Conservation (phyloP, 37 sponge, comb jelly and placozoan species). For the Beroe forskalii region DNA sequence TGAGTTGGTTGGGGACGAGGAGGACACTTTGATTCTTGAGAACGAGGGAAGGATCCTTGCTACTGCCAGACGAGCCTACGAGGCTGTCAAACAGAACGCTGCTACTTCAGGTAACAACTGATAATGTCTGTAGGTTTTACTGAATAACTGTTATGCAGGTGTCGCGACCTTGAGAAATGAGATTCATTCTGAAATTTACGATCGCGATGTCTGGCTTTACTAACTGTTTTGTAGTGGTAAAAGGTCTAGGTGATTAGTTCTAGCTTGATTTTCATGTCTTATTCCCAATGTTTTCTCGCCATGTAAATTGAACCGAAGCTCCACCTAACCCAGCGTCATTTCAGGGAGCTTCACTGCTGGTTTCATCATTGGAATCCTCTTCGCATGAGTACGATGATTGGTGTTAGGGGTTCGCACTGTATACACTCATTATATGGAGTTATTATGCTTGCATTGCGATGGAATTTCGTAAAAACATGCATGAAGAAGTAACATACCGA, state of each 20-base stretch:
- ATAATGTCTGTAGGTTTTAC: neutral
- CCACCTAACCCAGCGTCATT: neutral
- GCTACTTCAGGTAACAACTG: constrained; percentile 25
- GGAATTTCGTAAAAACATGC: too few relatives aligned
- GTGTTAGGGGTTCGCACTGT: too few relatives aligned
- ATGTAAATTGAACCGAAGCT: neutral
- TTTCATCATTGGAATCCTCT: neutral
- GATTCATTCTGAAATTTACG: neutral
- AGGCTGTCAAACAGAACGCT: constrained; percentile 22
- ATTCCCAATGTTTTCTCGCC: too few relatives aligned
- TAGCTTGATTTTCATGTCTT: neutral
- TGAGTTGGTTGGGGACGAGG: neutral
- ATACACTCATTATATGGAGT: too few relatives aligned
- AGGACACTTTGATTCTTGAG: constrained; percentile 1
- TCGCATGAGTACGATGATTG: too few relatives aligned
- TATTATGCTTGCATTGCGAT: too few relatives aligned
- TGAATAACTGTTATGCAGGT: neutral
- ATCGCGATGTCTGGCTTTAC: neutral
- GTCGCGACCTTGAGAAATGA: too few relatives aligned
- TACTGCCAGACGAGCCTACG: constrained; percentile 45
- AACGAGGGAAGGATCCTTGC: neutral
- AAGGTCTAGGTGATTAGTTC: neutral
- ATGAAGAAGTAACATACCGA: too few relatives aligned
- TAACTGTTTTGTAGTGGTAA: too few relatives aligned
- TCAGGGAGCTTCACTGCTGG: constrained; percentile 37